A percentile compares a stretch with the other conserved stretches of the same genome.
These are phyloP conservation scores for Lophius americanus DNA, from an alignment of 2,797 vertebrate genomes.

Conservation along the genomic window DNA sequence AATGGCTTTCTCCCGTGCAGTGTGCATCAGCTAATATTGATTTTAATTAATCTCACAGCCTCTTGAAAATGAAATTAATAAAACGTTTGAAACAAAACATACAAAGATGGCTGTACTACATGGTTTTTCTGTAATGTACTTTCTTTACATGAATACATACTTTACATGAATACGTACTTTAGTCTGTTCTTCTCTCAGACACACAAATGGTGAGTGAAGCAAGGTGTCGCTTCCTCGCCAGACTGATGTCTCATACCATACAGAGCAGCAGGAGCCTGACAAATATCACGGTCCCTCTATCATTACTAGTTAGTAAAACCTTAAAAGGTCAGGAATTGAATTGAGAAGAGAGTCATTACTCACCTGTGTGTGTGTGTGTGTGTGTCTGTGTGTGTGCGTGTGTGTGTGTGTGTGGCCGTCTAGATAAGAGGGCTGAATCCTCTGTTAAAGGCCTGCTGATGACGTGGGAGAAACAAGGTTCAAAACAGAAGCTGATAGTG, in stretches of 20 bases:
- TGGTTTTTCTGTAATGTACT: constrained; percentile 2
- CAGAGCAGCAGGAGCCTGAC: constrained; percentile 47
- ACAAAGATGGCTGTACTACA: neutral
- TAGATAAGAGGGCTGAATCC: constrained; percentile 48
- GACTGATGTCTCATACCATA: constrained; percentile 46
- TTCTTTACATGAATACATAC: constrained; percentile 15
- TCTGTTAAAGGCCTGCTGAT: constrained; percentile 58
- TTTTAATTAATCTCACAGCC: constrained; percentile 22
- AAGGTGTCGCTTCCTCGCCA: constrained; percentile 48
- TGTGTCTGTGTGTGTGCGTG: constrained; percentile 9
- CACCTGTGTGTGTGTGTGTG: constrained; percentile 21
- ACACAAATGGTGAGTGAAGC: constrained; percentile 38
- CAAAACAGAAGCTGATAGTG: constrained; percentile 53
- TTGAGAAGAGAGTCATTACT: constrained; percentile 51
- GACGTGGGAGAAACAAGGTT: constrained; percentile 56
- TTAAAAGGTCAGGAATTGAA: constrained; percentile 67
- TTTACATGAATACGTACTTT: constrained; percentile 17
- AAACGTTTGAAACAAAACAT: constrained; percentile 20
- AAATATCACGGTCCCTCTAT: constrained; percentile 44
- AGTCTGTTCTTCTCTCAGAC: constrained; percentile 14
- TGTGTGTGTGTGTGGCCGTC: constrained; percentile 11
- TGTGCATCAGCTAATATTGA: constrained; percentile 19
- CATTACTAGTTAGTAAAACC: constrained; percentile 50
- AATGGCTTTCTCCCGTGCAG: constrained; percentile 10
- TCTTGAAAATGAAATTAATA: constrained; percentile 22